Base-by-base conservation (phyloP, 2,888 invertebrate species). In the Mythimna vitellina region DNA sequence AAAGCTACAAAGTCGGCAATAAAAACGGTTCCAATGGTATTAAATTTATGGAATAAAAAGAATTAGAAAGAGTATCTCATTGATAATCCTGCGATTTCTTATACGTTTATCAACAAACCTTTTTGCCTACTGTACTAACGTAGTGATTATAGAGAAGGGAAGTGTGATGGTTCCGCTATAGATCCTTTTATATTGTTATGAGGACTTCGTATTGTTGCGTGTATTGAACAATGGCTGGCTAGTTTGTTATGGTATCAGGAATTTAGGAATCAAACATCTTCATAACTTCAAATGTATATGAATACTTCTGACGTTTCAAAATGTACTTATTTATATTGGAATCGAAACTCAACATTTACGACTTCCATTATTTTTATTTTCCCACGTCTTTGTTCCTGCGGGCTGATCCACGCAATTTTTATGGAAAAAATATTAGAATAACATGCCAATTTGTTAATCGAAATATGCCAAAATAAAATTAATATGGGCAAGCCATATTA, bases 111-210 rank as follows among this genome's bases (percentile, higher is more conserved):
- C 8, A 35, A 60, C 20, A 20, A 67, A 51, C 49, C 25, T 12
- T 56, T 77, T 58, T 58, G n/a, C 32, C 12, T 17, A 12, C 35
- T 53, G 58, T 73, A 60, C 46, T n/a, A 12, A 63, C 14, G 7
- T 49, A 63, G 56, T 67, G 66, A 78, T 80, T 73, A 62, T 79
- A 70, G 29, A 53, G 58, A 67, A 53, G 54, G 62, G 63, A 61
- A 76, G 62, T 69, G 61, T 67, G 76, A 56, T 63, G 70, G 42
- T 58, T 75, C 42, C 56, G 38, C 42, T 73, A 58, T 67, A 22
- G 58, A 42, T 62, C 42, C 65, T 70, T 75, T 58, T 69, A 65
- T 66, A 68, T 66, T 71, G 57, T 66, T 61, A 73, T 70, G 42
- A 61, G 58, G 14, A 64, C 9, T 69, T 20, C n/a, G 78, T 49